A percentile compares a stretch with the other conserved stretches of the same genome.
Evolutionary conservation across 2,888 invertebrate genomes (phyloP).

Genomic region (Aphidius colemani): DNA sequence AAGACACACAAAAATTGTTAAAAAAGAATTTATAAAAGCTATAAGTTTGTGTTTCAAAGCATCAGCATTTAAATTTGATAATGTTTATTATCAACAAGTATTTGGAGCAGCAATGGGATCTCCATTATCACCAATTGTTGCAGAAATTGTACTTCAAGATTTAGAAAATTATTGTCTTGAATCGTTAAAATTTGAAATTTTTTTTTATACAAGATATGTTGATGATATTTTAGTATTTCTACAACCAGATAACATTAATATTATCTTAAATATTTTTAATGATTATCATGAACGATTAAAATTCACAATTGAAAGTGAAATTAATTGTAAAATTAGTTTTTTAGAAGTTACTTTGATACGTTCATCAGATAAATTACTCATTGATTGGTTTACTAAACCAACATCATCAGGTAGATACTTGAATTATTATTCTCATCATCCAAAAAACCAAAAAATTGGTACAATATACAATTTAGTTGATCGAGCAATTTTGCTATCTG

Average conservation of each 20-base stretch:
- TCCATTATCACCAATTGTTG: constrained; percentile 35
- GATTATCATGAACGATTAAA: constrained; percentile 19
- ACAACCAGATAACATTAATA: constrained; percentile 11
- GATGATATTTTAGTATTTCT: constrained; percentile 25
- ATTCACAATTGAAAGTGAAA: constrained; percentile 22
- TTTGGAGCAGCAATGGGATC: constrained; percentile 39
- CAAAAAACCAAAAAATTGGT: constrained; percentile 14
- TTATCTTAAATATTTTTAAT: constrained; percentile 15
- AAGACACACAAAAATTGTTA: constrained; percentile 18
- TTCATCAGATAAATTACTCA: not conserved
- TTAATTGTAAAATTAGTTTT: constrained; percentile 17
- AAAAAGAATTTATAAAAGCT: constrained; percentile 20
- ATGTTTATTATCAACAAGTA: constrained; percentile 30
- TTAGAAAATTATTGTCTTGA: constrained; percentile 28
- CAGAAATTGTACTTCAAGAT: constrained; percentile 37
- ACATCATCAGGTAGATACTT: constrained; percentile 24
- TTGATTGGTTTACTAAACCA: constrained; percentile 25
- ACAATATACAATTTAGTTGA: constrained; percentile 20
- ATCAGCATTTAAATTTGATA: constrained; percentile 27
- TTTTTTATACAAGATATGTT: constrained; percentile 25
- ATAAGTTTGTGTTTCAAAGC: constrained; percentile 22
- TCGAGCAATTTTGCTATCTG: constrained; percentile 15
- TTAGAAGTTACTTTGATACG: constrained; percentile 23
- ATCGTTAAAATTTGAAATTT: constrained; percentile 14
- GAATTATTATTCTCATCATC: constrained; percentile 26